Percentiles rank a stretch among this genome's conserved stretches.
Evolutionary conservation across 2,113 vertebrate genomes (phyloP).

Genomic region (Sebastes fasciatus): DNA sequence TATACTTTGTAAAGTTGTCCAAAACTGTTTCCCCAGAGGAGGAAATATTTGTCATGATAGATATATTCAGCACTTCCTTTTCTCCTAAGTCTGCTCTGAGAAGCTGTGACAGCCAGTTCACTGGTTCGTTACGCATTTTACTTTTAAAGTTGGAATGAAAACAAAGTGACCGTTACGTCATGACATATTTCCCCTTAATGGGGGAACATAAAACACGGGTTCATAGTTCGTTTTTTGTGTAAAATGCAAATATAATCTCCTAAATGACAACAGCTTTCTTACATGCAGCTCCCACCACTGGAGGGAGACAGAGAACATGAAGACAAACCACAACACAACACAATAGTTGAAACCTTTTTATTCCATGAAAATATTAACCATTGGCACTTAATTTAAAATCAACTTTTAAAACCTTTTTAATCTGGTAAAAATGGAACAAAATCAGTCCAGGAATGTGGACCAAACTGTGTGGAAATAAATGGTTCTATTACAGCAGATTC

Average conservation of each 20-base stretch:
- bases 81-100: background rate
- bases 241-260: background rate
- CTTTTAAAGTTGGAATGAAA: background rate
- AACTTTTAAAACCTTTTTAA: slow-evolving; percentile 27
- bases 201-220: background rate
- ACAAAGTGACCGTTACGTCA: background rate
- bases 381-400: slow-evolving; percentile 54
- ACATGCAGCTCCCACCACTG: background rate
- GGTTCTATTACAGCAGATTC: slow-evolving; percentile 23
- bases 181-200: background rate
- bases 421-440: background rate
- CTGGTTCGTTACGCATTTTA: background rate
- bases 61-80: background rate
- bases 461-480: background rate
- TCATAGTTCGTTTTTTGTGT: background rate
- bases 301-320: background rate
- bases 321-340: background rate
- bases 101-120: background rate
- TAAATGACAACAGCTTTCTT: background rate
- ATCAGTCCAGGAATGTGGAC: slow-evolving; percentile 3
- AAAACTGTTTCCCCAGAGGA: no score
- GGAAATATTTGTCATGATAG: no score
- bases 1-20: no score
- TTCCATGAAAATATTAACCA: slow-evolving; percentile 52
- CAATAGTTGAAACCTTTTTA: slow-evolving; percentile 43